phyloP scores from a whole-genome alignment of 2,888 invertebrate genomes.

The Neoaliturus tenellus region DNA sequence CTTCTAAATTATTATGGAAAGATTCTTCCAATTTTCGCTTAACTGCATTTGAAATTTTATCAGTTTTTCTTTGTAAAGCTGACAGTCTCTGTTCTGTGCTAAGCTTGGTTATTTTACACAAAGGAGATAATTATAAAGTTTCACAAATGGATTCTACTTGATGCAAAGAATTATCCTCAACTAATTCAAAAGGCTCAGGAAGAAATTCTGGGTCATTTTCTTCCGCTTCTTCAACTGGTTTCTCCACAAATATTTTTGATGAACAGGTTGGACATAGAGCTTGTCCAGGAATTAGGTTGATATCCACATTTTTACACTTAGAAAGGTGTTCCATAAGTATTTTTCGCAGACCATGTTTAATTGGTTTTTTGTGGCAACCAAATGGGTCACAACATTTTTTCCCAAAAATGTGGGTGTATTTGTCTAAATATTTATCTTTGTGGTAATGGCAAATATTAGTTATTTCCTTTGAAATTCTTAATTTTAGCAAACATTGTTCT shows the following conservation, averaged over 20 bases:
- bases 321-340: conserved; percentile 13
- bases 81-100: background rate
- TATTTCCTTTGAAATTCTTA: background rate
- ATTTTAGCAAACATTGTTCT: conserved; percentile 24
- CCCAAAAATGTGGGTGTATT: conserved; percentile 21
- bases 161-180: background rate
- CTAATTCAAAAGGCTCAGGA: conserved; percentile 10
- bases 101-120: background rate
- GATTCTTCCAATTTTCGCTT: conserved; percentile 16
- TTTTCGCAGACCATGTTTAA: background rate
- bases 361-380: background rate
- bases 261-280: conserved; percentile 31
- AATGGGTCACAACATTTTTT: conserved; percentile 18
- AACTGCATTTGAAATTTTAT: background rate
- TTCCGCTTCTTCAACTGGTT: background rate
- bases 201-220: conserved; percentile 24
- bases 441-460: conserved; percentile 11
- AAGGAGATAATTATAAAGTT: conserved; percentile 17
- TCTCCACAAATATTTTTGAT: conserved; percentile 15
- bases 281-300: background rate
- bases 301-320: background rate
- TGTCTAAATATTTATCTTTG: background rate
- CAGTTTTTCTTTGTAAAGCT: conserved; percentile 26
- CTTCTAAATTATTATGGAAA: conserved; percentile 20
- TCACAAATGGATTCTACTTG: conserved; percentile 5